Conservation (phyloP, 2,888 invertebrate genomes). For the Drosophila gaucha region DNA sequence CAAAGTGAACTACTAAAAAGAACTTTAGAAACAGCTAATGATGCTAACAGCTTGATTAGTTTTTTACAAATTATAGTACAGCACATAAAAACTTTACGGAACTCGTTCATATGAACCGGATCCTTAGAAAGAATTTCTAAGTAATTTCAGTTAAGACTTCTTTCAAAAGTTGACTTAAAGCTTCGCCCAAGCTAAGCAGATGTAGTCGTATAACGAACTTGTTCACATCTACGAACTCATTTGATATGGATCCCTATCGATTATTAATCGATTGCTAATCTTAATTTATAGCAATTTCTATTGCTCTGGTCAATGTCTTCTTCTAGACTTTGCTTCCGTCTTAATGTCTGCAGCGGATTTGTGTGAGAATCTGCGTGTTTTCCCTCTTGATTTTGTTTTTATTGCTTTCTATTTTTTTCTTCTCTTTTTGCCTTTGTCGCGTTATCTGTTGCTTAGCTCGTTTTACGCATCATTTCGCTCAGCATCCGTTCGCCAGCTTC, state of each 20-base stretch:
- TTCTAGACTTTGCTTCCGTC: background rate
- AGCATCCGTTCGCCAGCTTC: slow-evolving; percentile 20
- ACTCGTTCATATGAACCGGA: background rate
- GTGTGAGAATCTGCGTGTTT: slow-evolving; percentile 10
- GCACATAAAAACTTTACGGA: too few relatives aligned
- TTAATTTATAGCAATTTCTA: background rate
- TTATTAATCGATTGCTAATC: background rate
- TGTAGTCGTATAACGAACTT: background rate
- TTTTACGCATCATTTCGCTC: slow-evolving; percentile 69
- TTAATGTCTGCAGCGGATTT: slow-evolving; percentile 19
- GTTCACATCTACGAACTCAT: background rate
- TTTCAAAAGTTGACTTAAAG: background rate
- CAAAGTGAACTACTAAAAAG: too few relatives aligned
- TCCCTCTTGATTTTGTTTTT: background rate
- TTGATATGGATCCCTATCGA: background rate
- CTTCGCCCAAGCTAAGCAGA: background rate
- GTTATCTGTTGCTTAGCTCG: slow-evolving; percentile 74
- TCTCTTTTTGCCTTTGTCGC: slow-evolving; percentile 11
- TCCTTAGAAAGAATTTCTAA: too few relatives aligned
- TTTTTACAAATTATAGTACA: background rate
- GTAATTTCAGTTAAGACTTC: background rate
- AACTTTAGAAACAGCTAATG: too few relatives aligned
- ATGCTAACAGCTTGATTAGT: too few relatives aligned
- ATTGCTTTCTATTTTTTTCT: background rate
- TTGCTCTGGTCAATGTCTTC: background rate